A percentile compares a stretch with the other conserved stretches of the same genome.
These are phyloP conservation scores for Andrena minutula DNA, from an alignment of 2,888 invertebrate species.

Conservation along the genomic window DNA sequence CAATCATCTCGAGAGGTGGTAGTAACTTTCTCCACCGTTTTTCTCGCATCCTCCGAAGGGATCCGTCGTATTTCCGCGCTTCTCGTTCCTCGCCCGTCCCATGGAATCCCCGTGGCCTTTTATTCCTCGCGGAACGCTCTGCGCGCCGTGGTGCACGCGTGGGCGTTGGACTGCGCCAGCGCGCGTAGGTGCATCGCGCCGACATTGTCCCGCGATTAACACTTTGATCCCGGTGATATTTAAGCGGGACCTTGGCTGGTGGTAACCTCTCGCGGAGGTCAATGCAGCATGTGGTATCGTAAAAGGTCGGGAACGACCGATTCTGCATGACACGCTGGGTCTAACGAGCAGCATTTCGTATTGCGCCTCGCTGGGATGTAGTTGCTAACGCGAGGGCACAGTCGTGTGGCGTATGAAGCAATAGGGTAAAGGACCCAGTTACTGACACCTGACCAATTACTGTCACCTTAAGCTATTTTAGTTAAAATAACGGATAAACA, in stretches of 20 bases:
- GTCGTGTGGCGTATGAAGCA: no score
- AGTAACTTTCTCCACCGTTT: constrained; percentile 15
- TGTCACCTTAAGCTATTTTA: no score
- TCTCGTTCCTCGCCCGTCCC: constrained; percentile 44
- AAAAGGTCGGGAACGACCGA: constrained; percentile 11
- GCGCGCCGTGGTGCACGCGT: constrained; percentile 48
- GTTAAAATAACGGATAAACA: no score
- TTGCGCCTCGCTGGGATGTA: no score
- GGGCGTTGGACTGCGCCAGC: constrained; percentile 46
- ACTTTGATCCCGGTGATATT: constrained; percentile 70
- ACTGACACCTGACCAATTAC: no score
- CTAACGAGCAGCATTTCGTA: constrained; percentile 15
- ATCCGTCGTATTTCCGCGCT: constrained; percentile 38
- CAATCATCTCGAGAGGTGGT: constrained; percentile 17
- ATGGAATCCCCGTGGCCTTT: constrained; percentile 51
- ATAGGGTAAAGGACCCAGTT: no score
- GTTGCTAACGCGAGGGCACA: no score
- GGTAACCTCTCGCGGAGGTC: constrained; percentile 26
- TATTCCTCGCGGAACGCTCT: constrained; percentile 26
- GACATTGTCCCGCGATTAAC: constrained; percentile 70
- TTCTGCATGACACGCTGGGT: constrained; percentile 9
- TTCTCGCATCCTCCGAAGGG: constrained; percentile 13
- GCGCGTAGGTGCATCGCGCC: constrained; percentile 67
- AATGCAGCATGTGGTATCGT: constrained; percentile 14
- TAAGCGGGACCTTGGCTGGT: constrained; percentile 40